Percentiles rank a stretch among this genome's conserved stretches.
These are phyloP conservation scores for Hylyphantes graminicola DNA, from an alignment of 1,140 invertebrate genomes.

Conservation along the genomic window DNA sequence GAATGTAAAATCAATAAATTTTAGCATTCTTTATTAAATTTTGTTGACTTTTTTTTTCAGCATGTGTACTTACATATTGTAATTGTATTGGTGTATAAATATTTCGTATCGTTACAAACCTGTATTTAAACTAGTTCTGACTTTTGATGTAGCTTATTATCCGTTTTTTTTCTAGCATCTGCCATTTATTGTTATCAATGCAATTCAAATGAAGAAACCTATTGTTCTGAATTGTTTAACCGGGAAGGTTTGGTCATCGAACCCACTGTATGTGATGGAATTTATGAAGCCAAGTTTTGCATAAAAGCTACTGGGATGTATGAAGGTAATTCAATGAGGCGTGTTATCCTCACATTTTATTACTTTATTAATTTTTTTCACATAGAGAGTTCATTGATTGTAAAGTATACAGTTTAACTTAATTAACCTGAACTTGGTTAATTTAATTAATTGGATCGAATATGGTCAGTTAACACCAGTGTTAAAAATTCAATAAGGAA, in stretches of 20 bases:
- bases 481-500: too few species aligned
- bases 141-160: not conserved
- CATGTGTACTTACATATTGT: not conserved
- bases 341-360: too few species aligned
- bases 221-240: conserved; percentile 88
- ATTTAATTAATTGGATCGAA: too few species aligned
- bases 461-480: too few species aligned
- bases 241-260: conserved; percentile 74
- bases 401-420: too few species aligned
- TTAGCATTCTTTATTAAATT: too few species aligned
- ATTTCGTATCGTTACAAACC: not conserved
- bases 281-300: conserved; percentile 88
- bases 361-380: too few species aligned
- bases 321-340: conserved; percentile 76
- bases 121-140: conserved; percentile 1
- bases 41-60: not conserved
- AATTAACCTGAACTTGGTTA: too few species aligned
- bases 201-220: conserved; percentile 81
- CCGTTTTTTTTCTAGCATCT: conserved; percentile 67
- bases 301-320: conserved; percentile 93
- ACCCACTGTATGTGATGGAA: conserved; percentile 79
- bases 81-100: not conserved
- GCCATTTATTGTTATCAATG: conserved; percentile 90
- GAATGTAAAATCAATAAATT: too few species aligned
- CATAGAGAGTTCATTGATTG: too few species aligned